Conservation (phyloP, 1,140 invertebrate genomes). For the Megathymus violae region DNA sequence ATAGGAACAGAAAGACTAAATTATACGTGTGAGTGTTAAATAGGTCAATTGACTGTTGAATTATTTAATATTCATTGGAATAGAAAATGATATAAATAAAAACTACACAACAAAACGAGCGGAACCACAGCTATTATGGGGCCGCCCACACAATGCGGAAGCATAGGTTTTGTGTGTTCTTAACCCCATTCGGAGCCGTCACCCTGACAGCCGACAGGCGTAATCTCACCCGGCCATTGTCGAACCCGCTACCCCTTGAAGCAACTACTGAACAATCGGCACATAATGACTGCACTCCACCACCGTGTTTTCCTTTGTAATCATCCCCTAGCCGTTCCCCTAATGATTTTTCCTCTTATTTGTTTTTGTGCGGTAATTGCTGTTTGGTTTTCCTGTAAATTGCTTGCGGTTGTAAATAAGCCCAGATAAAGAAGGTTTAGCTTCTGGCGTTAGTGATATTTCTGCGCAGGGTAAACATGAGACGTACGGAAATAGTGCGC, state of each 20-base stretch:
- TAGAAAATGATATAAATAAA: constrained; percentile 9
- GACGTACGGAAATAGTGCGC: constrained; percentile 22
- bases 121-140: constrained; percentile 29
- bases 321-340: constrained; percentile 65
- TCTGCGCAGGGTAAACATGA: constrained; percentile 24
- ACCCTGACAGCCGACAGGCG: constrained; percentile 53
- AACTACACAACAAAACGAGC: constrained; percentile 9
- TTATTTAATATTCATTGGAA: constrained; percentile 15
- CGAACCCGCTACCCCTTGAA: constrained; percentile 58
- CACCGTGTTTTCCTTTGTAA: constrained; percentile 71
- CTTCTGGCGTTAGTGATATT: constrained; percentile 35
- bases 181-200: constrained; percentile 25
- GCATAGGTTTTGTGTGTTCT: constrained; percentile 34
- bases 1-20: neutral
- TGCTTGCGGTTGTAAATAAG: constrained; percentile 68
- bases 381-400: constrained; percentile 78
- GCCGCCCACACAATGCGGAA: constrained; percentile 29
- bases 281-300: constrained; percentile 63
- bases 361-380: constrained; percentile 79
- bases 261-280: constrained; percentile 57
- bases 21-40: neutral
- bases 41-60: neutral
- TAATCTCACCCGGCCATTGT: constrained; percentile 64
- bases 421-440: constrained; percentile 52
- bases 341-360: constrained; percentile 80